Evolutionary conservation across 2,113 vertebrate genomes (phyloP), one percentile per base, ranked within the genome.

Genomic region (Cervus canadensis): DNA sequence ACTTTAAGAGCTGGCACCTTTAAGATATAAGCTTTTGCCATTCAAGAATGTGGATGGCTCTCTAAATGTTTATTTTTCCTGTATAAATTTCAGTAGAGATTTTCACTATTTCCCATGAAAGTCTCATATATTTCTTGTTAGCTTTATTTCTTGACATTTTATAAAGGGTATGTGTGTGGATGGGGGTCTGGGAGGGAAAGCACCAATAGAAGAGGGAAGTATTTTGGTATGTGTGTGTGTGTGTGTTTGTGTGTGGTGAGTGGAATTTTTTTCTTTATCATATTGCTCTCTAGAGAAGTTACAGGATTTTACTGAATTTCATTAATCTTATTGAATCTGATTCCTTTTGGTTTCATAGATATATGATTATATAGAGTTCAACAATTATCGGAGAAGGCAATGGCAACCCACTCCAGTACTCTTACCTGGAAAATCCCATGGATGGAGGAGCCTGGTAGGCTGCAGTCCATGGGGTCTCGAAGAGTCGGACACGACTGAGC

Each of bases 51-150:
- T 52, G 48, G 33, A 82, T 50, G 78, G 6, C 62, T 98, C 40
- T 82, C 52, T 76, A 95, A 97, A 97, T 97, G 92, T 97, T 93
- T 95, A 76, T 74, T 91, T 96, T 97, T 48, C 45, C 82, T 97
- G 91, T 67, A 90, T 92, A 94, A 97, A 97, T 96, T 87, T 90
- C 95, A 94, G 54, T 78, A 82, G 67, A 25, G 33, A 45, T 81
- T 96, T 82, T 92, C 64, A 78, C 59, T 83, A 1, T 60, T 97
- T 97, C 43, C 89, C n/a, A 81, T 95, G 71, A 64, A 48, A 59
- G 19, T 15, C 50, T 50, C 84, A 76, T 81, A 10, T 9, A 19
- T 95, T 92, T 94, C 94, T 79, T 85, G 10, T 97, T 96, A 85
- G 57, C 10, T 59, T 97, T 64, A 71, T 95, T 97, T 76, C 91